Evolutionary conservation across 1,140 invertebrate genomes (phyloP), one percentile per base, ranked within the genome.

Genomic region (Drosophila jambulina): DNA sequence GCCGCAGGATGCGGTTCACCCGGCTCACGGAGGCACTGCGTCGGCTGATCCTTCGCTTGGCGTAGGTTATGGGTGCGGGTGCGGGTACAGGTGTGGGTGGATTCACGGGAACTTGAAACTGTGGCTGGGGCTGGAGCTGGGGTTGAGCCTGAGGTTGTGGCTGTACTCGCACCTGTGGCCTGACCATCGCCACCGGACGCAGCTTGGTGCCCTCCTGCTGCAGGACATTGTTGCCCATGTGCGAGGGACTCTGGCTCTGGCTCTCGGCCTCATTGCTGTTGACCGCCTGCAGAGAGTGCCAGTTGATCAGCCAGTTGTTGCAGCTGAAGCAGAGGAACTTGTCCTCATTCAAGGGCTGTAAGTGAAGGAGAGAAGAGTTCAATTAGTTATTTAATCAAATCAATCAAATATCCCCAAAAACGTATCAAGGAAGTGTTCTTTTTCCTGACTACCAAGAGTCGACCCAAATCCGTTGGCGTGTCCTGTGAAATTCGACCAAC

Each of bases 241-340:
- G 91, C 19, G 86, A 86, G 8, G 86, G 84, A 56, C 91, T 92
- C n/a, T 83, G 83, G 27, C 84, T 88, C 43, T 83, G 76, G 36
- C 75, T 64, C 15, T 92, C 91, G 6, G 90, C 87, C 60, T 92
- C 91, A 46, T 92, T 92, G 72, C 91, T 92, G 62, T 92, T 92
- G 10, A 90, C 56, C 25, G 90, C 82, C 56, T 92, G 92, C 67
- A 93, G 63, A 42, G 92, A 93, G 36, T 93, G 91, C 92, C 92
- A 93, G 49, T 93, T 93, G 62, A 93, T 93, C 7, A 93, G 75
- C 92, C 92, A 93, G 59, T 93, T 93, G 70, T 93, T 93, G 75
- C 92, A 93, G 67, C 92, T 92, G 61, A 92, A 93, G 82, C 92
- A 93, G 34, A 93, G 70, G 64, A 91, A 93, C 69, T 93, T 93